These are phyloP conservation scores for Alligator sinensis DNA, from an alignment of 2,113 vertebrate species.

Conservation along the genomic window DNA sequence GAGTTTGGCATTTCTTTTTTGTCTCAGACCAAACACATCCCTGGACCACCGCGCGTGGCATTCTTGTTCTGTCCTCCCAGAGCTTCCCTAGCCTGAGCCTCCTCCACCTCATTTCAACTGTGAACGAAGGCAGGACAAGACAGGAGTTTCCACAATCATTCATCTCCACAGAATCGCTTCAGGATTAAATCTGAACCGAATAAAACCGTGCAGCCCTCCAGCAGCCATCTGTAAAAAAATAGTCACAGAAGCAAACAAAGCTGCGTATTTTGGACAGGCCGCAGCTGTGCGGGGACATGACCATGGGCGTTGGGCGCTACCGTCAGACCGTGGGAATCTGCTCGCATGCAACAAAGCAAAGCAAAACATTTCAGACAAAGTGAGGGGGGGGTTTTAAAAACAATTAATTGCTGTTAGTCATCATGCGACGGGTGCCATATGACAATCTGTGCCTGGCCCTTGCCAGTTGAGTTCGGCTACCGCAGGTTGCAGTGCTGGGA, in stretches of 20 bases:
- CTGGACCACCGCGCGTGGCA: background rate
- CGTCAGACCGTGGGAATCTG: background rate
- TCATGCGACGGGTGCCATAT: conserved; percentile 10
- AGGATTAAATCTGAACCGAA: background rate
- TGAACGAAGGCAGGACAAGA: background rate
- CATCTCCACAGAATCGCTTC: background rate
- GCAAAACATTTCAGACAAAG: conserved; percentile 9
- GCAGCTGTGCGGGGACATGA: no score
- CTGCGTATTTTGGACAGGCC: background rate
- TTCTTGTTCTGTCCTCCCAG: background rate
- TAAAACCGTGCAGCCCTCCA: background rate
- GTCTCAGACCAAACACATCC: no score
- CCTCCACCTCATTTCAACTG: background rate
- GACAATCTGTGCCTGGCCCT: background rate
- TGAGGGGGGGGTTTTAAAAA: background rate
- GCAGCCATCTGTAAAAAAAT: background rate
- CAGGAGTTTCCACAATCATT: background rate
- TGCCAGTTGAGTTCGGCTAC: background rate
- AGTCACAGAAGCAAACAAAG: conserved; percentile 29
- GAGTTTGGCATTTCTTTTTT: no score
- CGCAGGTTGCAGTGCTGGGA: background rate
- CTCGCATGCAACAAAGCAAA: conserved; percentile 6
- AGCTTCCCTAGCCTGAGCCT: background rate
- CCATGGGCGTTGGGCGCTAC: no score
- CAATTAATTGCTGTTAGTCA: background rate